Conservation (phyloP, 2,797 vertebrate species). For the Setipinna tenuifilis region DNA sequence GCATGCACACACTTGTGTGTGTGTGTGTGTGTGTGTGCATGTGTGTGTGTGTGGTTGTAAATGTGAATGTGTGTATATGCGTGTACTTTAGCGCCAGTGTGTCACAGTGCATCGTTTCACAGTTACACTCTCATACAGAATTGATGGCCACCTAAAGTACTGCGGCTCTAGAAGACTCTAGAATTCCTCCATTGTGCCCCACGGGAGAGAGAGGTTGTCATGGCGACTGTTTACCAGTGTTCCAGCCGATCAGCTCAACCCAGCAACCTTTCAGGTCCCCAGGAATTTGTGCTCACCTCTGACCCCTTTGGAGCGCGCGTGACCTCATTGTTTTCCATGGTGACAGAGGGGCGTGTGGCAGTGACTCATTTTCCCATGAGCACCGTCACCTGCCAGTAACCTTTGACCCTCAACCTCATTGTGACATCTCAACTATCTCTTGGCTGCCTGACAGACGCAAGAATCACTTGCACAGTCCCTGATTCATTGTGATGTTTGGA, state of each 20-base stretch:
- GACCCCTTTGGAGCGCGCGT: conserved; percentile 19
- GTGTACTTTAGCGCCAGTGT: neutral
- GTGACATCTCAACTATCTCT: conserved; percentile 26
- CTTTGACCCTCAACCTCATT: conserved; percentile 6
- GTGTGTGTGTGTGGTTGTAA: neutral
- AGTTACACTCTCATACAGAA: conserved; percentile 23
- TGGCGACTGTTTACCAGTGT: conserved; percentile 11
- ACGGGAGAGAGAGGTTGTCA: conserved; percentile 32
- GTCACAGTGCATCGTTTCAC: conserved; percentile 18
- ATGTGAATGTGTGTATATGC: neutral
- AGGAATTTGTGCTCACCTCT: conserved; percentile 38
- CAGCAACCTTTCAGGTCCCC: conserved; percentile 13
- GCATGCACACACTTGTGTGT: neutral
- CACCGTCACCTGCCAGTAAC: conserved; percentile 33
- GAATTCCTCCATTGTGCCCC: conserved; percentile 15
- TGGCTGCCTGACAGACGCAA: conserved; percentile 25
- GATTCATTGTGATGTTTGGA: conserved; percentile 8
- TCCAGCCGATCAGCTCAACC: neutral
- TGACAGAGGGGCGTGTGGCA: conserved; percentile 30
- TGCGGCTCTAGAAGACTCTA: conserved; percentile 21
- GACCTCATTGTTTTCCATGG: conserved; percentile 36
- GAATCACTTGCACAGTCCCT: conserved; percentile 14
- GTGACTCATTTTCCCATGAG: conserved; percentile 45
- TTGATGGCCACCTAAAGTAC: conserved; percentile 40
- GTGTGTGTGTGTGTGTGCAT: neutral